Evolutionary conservation across 2,797 vertebrate genomes (phyloP).

Genomic region (Capromys pilorides): DNA sequence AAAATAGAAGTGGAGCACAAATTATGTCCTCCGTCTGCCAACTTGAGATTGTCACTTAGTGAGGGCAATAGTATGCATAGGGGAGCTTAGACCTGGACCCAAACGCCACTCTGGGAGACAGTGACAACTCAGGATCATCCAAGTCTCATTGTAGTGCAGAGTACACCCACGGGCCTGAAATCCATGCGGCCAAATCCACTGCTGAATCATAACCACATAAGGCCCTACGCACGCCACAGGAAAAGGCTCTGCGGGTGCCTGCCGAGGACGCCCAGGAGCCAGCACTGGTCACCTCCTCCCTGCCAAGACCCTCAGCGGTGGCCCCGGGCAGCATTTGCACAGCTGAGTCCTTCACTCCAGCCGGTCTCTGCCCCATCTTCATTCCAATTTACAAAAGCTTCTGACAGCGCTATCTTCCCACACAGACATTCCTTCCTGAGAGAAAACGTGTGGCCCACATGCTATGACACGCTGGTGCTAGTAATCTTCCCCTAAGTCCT

Average conservation of each 20-base stretch:
- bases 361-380: background rate
- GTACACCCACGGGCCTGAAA: background rate
- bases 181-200: background rate
- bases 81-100: background rate
- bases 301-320: accelerated
- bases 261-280: background rate
- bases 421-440: background rate
- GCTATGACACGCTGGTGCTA: background rate
- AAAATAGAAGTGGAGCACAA: background rate
- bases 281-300: background rate
- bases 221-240: background rate
- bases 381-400: background rate
- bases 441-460: background rate
- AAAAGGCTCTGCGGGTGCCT: too few species aligned
- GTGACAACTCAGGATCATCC: background rate
- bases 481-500: background rate
- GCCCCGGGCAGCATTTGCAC: background rate
- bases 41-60: background rate
- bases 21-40: too few species aligned
- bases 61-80: background rate
- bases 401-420: background rate
- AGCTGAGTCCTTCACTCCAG: background rate
- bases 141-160: background rate
- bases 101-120: background rate
- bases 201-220: too few species aligned